Evolutionary conservation across 2,888 invertebrate genomes (phyloP), one percentile per base, ranked within the genome.

Genomic region (Sinelater perroti): DNA sequence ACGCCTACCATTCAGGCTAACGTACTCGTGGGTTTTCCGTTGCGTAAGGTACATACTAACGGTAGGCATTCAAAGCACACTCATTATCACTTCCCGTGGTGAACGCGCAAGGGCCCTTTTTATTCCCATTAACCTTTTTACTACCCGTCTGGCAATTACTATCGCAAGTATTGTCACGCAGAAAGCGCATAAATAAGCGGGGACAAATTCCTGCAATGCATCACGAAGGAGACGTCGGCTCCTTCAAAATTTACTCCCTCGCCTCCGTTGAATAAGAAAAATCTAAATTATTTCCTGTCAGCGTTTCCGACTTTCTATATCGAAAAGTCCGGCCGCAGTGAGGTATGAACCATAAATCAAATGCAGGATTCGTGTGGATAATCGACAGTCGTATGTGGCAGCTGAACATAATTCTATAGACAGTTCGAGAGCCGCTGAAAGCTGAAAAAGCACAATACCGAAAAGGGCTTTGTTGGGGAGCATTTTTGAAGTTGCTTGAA

Each of bases 331-430:
- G 63, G 60, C 64, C 58, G 64, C 66, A 65, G 66, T 64, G 67
- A 70, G 69, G 71, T 68, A 68, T 68, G 65, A 67, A 68, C 67
- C 68, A 70, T 71, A 72, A 72, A 72, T 72, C 72, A 71, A 62
- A 65, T 58, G 60, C 59, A 58, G 67, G 67, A 66, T 67, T 67
- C 70, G 69, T 67, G 68, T 65, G 72, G 72, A 72, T 73, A 73
- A 73, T 73, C 72, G 71, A 71, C 69, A 67, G 70, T 66, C 70
- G 68, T 67, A 69, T 70, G 69, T 70, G 73, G 71, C 72, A 70
- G 70, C 70, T 70, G 71, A 70, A 70, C 68, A 71, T 71, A 71
- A 71, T 72, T 70, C 68, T 61, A 61, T 60, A 64, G 63, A 57
- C 54, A 51, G 55, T 55, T 53, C 49, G 24, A 46, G 45, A 42